Evolutionary conservation across 1,140 invertebrate genomes (phyloP).

Genomic region (Oreohelix idahoensis): DNA sequence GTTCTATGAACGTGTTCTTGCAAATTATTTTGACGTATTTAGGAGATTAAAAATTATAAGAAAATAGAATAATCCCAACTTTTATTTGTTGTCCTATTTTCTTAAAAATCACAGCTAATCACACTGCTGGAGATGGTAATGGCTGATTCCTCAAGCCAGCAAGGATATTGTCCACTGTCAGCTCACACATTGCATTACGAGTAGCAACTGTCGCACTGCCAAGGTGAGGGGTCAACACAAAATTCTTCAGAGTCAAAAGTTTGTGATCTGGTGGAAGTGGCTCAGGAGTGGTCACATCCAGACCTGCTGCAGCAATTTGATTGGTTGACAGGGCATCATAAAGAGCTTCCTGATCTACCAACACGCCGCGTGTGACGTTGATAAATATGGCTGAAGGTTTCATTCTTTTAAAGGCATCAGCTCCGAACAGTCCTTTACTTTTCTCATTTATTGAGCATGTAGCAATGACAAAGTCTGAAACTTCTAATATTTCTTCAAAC

Average conservation of each 20-base stretch:
- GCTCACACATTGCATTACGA: constrained; percentile 85
- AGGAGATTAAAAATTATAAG: too few species aligned
- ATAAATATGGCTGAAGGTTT: constrained; percentile 69
- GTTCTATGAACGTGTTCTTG: too few species aligned
- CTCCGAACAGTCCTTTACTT: constrained; percentile 66
- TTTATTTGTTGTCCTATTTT: too few species aligned
- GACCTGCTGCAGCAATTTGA: constrained; percentile 86
- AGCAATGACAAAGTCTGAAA: constrained; percentile 70
- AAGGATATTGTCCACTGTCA: constrained; percentile 90
- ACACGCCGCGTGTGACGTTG: constrained; percentile 68
- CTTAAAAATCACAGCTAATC: too few species aligned
- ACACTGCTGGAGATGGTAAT: constrained; percentile 75
- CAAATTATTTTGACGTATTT: too few species aligned
- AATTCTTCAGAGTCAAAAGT: constrained; percentile 86
- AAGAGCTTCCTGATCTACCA: constrained; percentile 71
- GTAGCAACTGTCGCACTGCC: constrained; percentile 90
- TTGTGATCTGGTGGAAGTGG: constrained; percentile 88
- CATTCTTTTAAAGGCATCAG: constrained; percentile 67
- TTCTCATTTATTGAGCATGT: constrained; percentile 63
- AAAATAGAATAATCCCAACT: too few species aligned
- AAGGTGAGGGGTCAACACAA: constrained; percentile 92
- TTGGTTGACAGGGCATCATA: constrained; percentile 66
- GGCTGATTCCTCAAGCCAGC: constrained; percentile 81
- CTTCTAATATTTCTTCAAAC: constrained; percentile 69
- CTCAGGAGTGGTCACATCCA: constrained; percentile 95